Evolutionary conservation across 2,888 invertebrate species (phyloP), one percentile per base, ranked within the genome.

Genomic region (Morpho achilles): DNA sequence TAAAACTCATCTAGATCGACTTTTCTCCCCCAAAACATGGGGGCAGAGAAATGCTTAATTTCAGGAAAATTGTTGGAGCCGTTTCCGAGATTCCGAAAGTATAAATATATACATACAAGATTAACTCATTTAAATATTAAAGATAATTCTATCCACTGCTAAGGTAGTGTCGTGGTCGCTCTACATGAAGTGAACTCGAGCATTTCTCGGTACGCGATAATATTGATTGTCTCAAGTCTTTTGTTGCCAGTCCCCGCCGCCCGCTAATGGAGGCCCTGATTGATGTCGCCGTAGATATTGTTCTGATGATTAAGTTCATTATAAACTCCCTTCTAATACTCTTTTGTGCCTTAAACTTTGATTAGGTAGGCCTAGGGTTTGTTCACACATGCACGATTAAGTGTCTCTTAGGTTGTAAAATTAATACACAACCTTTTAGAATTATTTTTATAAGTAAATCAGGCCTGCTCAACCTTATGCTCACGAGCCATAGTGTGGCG

Each of bases 191-290:
- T 55, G 48, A 49, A 53, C 44, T 39, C 44, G 61, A 58, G 58
- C 55, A 47, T 60, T 57, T 60, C 58, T 61, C 58, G 64, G 61
- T 61, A 58, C 56, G 58, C 60, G 61, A 65, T 58, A 54, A 64
- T 69, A 71, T 70, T 71, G 71, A 71, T 72, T 71, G 71, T 70
- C 66, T 63, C 66, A 67, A 70, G 67, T 70, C 71, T 71, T 69
- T 72, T 70, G 71, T 69, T 62, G 56, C 22, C 59, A 50, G 63
- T 42, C 48, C 8, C n/a, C n/a, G 43, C 43, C 60, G 52, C 50
- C 50, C 61, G 42, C 65, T 72, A 72, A 72, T 71, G 70, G 71
- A 68, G 61, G 63, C 47, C 62, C 67, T 71, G 72, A 72, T 72
- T 67, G 69, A 72, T 70, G 70, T 62, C 60, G 56, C 61, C 52